These are phyloP conservation scores for Grallaria varia DNA, from an alignment of 2,113 vertebrate species.

Conservation along the genomic window DNA sequence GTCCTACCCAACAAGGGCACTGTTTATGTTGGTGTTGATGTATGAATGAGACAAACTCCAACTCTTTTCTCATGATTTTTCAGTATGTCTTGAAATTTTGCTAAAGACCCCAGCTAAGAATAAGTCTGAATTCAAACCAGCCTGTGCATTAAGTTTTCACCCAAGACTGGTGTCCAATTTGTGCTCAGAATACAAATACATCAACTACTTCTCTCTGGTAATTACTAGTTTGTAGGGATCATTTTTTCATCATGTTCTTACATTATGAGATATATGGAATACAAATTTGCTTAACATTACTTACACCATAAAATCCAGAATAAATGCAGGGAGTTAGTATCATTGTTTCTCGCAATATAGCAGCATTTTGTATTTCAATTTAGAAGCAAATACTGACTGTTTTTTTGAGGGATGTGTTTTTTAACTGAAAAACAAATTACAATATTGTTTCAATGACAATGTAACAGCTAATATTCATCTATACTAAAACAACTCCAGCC, in stretches of 20 bases:
- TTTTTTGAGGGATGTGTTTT: not conserved
- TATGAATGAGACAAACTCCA: not conserved
- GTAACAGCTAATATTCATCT: not conserved
- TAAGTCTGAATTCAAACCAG: not conserved
- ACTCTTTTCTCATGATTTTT: accelerated
- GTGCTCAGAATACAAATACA: not conserved
- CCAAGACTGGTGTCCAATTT: not conserved
- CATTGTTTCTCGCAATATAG: not conserved
- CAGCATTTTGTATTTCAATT: not conserved
- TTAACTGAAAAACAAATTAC: not conserved
- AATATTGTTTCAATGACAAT: not conserved
- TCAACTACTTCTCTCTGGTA: not conserved
- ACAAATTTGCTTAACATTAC: not conserved
- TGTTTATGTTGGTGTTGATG: accelerated
- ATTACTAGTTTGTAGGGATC: not conserved
- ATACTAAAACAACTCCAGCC: not conserved
- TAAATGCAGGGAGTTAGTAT: not conserved
- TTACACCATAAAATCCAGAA: not conserved
- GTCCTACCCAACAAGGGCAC: accelerated
- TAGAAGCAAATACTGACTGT: not conserved
- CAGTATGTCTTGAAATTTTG: not conserved
- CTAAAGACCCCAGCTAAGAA: not conserved
- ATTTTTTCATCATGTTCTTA: not conserved
- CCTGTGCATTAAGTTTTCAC: not conserved
- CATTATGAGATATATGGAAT: not conserved